Conservation (phyloP, 2,888 invertebrate species). For the Microctonus brassicae region DNA sequence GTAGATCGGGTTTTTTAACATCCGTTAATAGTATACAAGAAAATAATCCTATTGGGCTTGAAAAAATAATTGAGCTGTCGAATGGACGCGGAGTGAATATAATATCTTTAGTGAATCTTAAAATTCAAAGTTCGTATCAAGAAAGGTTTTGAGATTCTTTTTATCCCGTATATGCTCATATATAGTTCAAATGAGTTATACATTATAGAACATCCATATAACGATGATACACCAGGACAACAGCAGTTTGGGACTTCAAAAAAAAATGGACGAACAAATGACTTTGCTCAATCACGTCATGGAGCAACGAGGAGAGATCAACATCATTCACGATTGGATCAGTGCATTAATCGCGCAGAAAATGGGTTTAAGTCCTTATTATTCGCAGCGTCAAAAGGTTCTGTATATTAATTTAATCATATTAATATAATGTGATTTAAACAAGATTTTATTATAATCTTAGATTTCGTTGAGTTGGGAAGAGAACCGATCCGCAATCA, state of each 20-base stretch:
- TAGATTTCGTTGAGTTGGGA: slow-evolving; percentile 48
- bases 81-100: slow-evolving; percentile 31
- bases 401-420: not conserved
- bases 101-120: slow-evolving; percentile 30
- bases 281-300: slow-evolving; percentile 75
- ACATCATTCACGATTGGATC: slow-evolving; percentile 23
- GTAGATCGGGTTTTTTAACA: slow-evolving; percentile 49
- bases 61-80: slow-evolving; percentile 2
- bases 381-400: slow-evolving; percentile 41
- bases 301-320: slow-evolving; percentile 62
- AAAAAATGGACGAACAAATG: slow-evolving; percentile 77
- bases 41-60: slow-evolving; percentile 23
- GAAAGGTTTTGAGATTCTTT: not conserved
- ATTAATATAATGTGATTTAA: not conserved
- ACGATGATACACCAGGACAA: not conserved
- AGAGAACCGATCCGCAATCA: slow-evolving; percentile 54
- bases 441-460: slow-evolving; percentile 3
- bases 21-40: slow-evolving; percentile 16
- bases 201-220: not conserved
- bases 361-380: slow-evolving; percentile 45
- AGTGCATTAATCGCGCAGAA: slow-evolving; percentile 34
- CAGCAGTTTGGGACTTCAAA: not conserved
- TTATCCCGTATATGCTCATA: not conserved
- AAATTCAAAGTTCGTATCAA: slow-evolving; percentile 32
- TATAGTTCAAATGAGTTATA: not conserved